Evolutionary conservation across 2,888 invertebrate genomes (phyloP), one percentile per base, ranked within the genome.

Genomic region (Drosophila mimetica): DNA sequence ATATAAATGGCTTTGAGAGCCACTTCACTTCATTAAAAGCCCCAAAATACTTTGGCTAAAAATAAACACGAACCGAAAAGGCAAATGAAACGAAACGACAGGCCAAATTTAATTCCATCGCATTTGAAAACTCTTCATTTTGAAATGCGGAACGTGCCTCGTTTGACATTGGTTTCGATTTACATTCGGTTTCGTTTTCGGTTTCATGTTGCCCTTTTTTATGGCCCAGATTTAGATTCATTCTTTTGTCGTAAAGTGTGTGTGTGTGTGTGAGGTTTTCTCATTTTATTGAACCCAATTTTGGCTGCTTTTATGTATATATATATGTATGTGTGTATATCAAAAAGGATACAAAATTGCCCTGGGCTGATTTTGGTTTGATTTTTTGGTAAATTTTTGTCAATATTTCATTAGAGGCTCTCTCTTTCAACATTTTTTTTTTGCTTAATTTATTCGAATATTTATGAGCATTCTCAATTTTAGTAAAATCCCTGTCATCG

Each of bases 261-360:
- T 34, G 66, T 34, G 47, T 55, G 47, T 55, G 54, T 34, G 66
- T 34, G 79, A 18, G 53, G 47, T n/a, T 59, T 48, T 37, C 61
- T 30, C n/a, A 7, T 76, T 76, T 76, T 76, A 76, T 76, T 79
- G 77, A 74, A 61, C 60, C 69, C 74, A 76, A 79, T 76, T 76
- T 69, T 67, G 53, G 53, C 36, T 46, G 30, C 60, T 67, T 73
- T 47, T 13, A 37, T 8, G 2, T n/a, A 34, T 6, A 37, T 9
- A 16, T 9, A 37, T 18, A 39, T 20, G 36, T 14, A n/a, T 13
- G 36, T 25, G 14, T 47, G 8, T 34, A 14, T 42, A 53, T 41
- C 16, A 16, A 22, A 22, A 44, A 6, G 34, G 22, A 54, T 53
- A 30, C 28, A 11, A 47, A 14, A 30, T 28, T 55, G 48, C 7